Conservation (phyloP, 2,797 vertebrate genomes). For the Okamejei kenojei region DNA sequence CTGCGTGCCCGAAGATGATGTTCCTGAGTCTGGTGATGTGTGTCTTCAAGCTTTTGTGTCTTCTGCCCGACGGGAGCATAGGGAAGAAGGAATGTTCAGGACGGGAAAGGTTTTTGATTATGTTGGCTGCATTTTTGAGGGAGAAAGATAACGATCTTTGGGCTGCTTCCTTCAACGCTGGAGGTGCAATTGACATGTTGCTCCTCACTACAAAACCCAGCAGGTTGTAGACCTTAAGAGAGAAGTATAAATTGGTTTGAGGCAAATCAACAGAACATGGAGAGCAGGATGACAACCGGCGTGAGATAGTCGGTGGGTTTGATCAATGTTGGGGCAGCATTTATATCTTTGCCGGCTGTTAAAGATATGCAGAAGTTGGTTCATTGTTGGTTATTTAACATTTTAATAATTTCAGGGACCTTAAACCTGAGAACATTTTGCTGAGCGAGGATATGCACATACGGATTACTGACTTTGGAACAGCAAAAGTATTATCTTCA, state of each 20-base stretch:
- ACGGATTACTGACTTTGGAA: slow-evolving; percentile 98
- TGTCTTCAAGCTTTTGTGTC: too few relatives aligned
- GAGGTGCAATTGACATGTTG: too few relatives aligned
- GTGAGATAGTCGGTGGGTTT: neutral
- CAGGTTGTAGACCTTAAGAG: neutral
- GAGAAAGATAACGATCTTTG: neutral
- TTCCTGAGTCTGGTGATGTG: too few relatives aligned
- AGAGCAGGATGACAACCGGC: neutral
- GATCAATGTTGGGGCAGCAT: neutral
- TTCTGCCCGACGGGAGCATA: too few relatives aligned
- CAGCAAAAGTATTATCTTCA: slow-evolving; percentile 90
- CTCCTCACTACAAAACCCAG: too few relatives aligned
- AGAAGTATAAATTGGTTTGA: neutral
- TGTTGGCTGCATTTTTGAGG: neutral
- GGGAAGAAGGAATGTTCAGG: too few relatives aligned
- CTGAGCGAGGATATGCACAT: slow-evolving; percentile 98
- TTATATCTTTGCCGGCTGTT: neutral
- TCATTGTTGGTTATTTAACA: neutral
- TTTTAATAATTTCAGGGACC: slow-evolving; percentile 69
- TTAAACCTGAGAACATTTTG: slow-evolving; percentile 98
- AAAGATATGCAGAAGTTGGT: neutral
- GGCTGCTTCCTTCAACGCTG: too few relatives aligned
- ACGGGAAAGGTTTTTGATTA: too few relatives aligned
- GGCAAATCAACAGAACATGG: neutral
- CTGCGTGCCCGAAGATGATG: too few relatives aligned